These are phyloP conservation scores for Cacatua alba DNA, from an alignment of 2,113 vertebrate genomes.

Conservation along the genomic window DNA sequence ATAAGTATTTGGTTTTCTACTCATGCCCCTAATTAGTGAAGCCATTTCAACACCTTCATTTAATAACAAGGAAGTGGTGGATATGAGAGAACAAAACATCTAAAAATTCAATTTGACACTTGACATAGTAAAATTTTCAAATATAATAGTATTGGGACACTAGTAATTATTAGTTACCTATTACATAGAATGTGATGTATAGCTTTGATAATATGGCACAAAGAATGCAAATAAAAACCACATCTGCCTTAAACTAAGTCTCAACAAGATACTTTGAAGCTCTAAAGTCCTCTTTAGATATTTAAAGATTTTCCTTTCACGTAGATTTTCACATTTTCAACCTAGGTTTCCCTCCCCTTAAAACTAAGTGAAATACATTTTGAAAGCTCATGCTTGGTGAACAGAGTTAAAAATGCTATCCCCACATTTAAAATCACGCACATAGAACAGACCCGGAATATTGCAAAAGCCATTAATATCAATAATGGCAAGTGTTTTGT, in stretches of 20 bases:
- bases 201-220: background rate
- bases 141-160: background rate
- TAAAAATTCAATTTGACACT: background rate
- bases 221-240: background rate
- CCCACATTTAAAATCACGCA: background rate
- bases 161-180: background rate
- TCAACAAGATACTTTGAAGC: background rate
- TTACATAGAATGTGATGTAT: background rate
- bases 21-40: background rate
- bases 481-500: background rate
- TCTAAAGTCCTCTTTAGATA: background rate
- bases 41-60: background rate
- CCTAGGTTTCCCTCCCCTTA: fast-evolving
- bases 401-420: background rate
- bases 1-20: background rate
- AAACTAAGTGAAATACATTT: background rate
- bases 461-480: background rate
- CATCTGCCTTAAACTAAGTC: background rate
- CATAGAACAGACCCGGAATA: background rate
- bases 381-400: background rate
- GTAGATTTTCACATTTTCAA: background rate
- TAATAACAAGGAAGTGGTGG: background rate
- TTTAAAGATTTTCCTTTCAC: background rate
- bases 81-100: background rate
- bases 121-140: background rate